Base-by-base conservation (phyloP, 2,797 vertebrate species). In the Mastacembelus armatus region DNA sequence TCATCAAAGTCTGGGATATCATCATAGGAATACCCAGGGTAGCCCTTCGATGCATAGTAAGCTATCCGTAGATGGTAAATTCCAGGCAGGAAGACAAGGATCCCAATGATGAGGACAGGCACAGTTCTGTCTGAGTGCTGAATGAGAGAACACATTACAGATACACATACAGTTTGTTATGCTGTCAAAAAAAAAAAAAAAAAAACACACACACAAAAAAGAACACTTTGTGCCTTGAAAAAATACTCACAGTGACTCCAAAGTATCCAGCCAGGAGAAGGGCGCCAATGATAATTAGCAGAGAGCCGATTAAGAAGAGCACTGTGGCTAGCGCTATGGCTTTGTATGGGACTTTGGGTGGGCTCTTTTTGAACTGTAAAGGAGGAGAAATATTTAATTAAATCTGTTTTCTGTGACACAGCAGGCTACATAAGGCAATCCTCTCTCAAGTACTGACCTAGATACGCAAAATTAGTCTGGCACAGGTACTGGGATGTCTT, bases 1-100 rank as follows among this genome's bases (percentile, higher is more conserved):
- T 99, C 98, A 67, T 98, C 98, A 38, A 99, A 98, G 82, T 98
- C 97, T 0, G 97, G 98, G 78, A 99, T 98, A 79, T 99, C 98
- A 1, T 99, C 97, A 0, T 99, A 99, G 82, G 98, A 99, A 80
- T 97, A 99, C 33, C 98, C 97, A 0, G 92, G 92, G 90, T 98
- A 98, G 83, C 97, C 98, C 81, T 94, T 95, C 56, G 94, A 97
- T 40, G 97, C 97, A 21, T 95, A 99, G 89, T 97, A 99, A 10
- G 97, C 97, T 29, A 98, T 98, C 55, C 96, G 94, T 49, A 99
- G 90, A 79, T 99, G 98, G 87, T 99, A 99, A 80, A 99, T 96
- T 57, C 97, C 98, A 0, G 98, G 98, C 51, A 99, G 94, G 82
- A 99, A 99, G 52, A 99, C 96, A 0, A 99, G 93, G 81, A 99